phyloP scores from a whole-genome alignment of 2,888 invertebrate species.

The Calliopum simillimum region DNA sequence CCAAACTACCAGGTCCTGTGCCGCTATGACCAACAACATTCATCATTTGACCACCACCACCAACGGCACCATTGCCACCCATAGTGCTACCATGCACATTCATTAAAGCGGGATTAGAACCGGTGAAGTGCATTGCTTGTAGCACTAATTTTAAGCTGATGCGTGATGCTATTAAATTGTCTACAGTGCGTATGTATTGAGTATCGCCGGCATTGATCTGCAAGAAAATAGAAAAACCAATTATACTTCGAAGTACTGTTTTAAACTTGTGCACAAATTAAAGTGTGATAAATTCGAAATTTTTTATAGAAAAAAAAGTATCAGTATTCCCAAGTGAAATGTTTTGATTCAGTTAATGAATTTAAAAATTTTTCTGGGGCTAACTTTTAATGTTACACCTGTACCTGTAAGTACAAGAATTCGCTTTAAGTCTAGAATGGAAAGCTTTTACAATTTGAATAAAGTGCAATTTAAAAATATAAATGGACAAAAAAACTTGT shows the following conservation, averaged over 20 bases:
- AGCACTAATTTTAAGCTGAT: conserved; percentile 64
- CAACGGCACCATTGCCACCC: conserved; percentile 40
- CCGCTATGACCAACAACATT: conserved; percentile 55
- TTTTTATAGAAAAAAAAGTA: too few species aligned
- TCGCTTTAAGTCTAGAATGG: too few species aligned
- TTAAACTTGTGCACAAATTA: background rate
- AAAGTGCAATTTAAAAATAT: too few species aligned
- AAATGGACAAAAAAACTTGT: too few species aligned
- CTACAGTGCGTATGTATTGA: conserved; percentile 64
- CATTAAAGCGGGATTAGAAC: conserved; percentile 52
- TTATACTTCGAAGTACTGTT: background rate
- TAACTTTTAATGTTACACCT: too few species aligned
- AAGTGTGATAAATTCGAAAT: too few species aligned
- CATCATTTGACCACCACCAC: conserved; percentile 41
- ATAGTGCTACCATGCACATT: conserved; percentile 51
- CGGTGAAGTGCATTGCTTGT: conserved; percentile 65
- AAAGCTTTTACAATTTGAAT: too few species aligned
- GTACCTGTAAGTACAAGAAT: too few species aligned
- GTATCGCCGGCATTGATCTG: conserved; percentile 64
- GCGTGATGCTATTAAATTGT: conserved; percentile 65
- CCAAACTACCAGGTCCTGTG: conserved; percentile 70
- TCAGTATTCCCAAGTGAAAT: too few species aligned
- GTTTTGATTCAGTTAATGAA: too few species aligned
- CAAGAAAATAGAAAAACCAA: conserved; percentile 12
- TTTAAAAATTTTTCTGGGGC: too few species aligned